Conservation (phyloP, 2,888 invertebrate genomes). For the Ornithoptera alexandrae region DNA sequence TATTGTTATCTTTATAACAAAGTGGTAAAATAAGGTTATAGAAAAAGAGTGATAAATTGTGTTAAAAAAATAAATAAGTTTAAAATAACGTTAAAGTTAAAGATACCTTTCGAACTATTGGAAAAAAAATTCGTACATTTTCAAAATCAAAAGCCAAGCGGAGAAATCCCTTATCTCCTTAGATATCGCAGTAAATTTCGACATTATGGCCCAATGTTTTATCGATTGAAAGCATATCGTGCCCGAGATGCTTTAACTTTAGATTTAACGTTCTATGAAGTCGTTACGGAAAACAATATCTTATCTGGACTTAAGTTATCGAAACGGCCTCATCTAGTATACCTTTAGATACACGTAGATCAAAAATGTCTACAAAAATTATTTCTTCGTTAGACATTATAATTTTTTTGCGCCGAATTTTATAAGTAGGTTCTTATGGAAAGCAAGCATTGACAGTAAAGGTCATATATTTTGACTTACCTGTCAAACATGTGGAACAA, state of each 20-base stretch:
- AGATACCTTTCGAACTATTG: neutral
- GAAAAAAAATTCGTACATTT: conserved; percentile 32
- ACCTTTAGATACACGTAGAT: neutral
- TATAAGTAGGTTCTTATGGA: neutral
- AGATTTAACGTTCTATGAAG: conserved; percentile 27
- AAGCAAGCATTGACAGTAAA: conserved; percentile 3
- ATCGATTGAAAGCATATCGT: conserved; percentile 26
- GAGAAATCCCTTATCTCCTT: conserved; percentile 15
- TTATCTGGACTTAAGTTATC: conserved; percentile 21
- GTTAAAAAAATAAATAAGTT: too few species aligned
- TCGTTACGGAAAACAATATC: conserved; percentile 26
- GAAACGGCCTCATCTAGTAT: conserved; percentile 7
- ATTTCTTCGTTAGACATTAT: neutral
- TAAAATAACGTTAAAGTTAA: neutral
- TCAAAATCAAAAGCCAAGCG: conserved; percentile 27
- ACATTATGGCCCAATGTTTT: conserved; percentile 25
- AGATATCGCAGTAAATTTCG: conserved; percentile 26
- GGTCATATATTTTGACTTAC: conserved; percentile 39
- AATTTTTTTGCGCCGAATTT: neutral
- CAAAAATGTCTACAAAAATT: neutral
- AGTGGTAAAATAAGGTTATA: neutral
- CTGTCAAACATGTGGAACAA: conserved; percentile 73
- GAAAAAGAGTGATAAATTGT: neutral
- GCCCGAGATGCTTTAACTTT: conserved; percentile 23
- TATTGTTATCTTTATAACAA: too few species aligned